Base-by-base conservation (phyloP, 2,888 invertebrate species). In the Scaptomyza flava region DNA sequence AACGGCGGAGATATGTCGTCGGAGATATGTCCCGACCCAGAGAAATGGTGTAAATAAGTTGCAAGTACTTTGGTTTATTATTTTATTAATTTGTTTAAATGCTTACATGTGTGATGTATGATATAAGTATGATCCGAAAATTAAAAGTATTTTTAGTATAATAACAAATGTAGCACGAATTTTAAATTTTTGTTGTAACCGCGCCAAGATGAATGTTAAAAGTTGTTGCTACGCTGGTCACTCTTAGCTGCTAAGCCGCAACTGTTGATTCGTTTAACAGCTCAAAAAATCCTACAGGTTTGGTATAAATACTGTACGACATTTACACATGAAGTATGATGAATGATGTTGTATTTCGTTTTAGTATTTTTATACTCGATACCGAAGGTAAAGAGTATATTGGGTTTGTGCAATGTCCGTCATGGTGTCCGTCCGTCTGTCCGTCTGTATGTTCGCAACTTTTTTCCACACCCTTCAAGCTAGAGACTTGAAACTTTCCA, bases 11-110 rank as follows among this genome's bases (percentile, higher is more conserved):
- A n/a, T n/a, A n/a, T n/a, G n/a, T n/a, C n/a, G n/a, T n/a, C n/a
- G n/a, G n/a, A n/a, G n/a, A n/a, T n/a, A n/a, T n/a, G n/a, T n/a
- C n/a, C n/a, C n/a, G n/a, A n/a, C n/a, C n/a, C n/a, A 47, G 12
- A 23, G 14, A 56, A 33, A 17, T 38, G 12, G n/a, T 14, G 36
- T 31, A 9, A 31, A 43, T 57, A 45, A 70, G 23, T 51, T 62
- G 11, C 45, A 4, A 38, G 23, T 50, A 23, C 14, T 12, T 30
- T 33, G 12, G 17, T 17, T 27, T 30, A 2, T 17, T 31, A 38
- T 38, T 11, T 45, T 12, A 36, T 17, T 27, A 20, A 2, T 17
- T 31, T 33, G 38, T 11, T 45, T 12, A 36, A 12, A 17, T 34
- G 11, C 7, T 9, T 30, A 7, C 30, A 23, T 9, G 30, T 34